A percentile compares a stretch with the other conserved stretches of the same genome.
These are phyloP conservation scores for Metellina segmentata DNA, from an alignment of 2,888 invertebrate genomes.

Conservation along the genomic window DNA sequence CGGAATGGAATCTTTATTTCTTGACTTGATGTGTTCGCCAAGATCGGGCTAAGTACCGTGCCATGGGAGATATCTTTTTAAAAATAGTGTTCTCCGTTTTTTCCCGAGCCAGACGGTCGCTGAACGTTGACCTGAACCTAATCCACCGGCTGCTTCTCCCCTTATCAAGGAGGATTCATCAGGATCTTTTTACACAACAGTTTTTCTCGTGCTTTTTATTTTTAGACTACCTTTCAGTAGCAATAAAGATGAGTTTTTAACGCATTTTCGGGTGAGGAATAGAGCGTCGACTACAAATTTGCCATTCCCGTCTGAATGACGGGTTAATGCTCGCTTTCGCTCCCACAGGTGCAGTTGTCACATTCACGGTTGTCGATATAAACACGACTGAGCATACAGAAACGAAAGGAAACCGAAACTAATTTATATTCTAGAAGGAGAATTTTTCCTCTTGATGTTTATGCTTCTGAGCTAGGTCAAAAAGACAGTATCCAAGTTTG, in stretches of 20 bases:
- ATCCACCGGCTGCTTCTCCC: constrained; percentile 30
- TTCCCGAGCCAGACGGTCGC: constrained; percentile 22
- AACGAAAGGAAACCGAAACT: neutral
- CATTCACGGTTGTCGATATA: neutral
- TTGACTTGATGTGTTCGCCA: neutral
- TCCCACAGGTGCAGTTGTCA: neutral
- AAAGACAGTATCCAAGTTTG: no score
- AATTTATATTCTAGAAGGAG: neutral
- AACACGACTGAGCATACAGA: neutral
- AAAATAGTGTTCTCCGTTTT: constrained; percentile 37
- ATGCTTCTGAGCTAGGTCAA: neutral
- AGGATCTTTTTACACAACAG: constrained; percentile 37
- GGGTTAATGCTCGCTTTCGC: neutral
- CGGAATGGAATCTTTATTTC: neutral
- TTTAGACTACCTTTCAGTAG: constrained; percentile 37
- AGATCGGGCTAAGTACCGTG: constrained; percentile 10
- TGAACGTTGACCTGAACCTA: constrained; percentile 50
- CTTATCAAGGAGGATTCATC: constrained; percentile 39
- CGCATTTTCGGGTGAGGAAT: constrained; percentile 4
- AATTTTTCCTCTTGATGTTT: neutral
- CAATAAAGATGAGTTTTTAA: constrained; percentile 35
- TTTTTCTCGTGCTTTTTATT: constrained; percentile 11
- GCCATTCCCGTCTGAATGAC: neutral
- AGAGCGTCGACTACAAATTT: neutral
- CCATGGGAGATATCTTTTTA: constrained; percentile 11